Evolutionary conservation across 2,797 vertebrate genomes (phyloP).

Genomic region (Scomberomorus guttatus): DNA sequence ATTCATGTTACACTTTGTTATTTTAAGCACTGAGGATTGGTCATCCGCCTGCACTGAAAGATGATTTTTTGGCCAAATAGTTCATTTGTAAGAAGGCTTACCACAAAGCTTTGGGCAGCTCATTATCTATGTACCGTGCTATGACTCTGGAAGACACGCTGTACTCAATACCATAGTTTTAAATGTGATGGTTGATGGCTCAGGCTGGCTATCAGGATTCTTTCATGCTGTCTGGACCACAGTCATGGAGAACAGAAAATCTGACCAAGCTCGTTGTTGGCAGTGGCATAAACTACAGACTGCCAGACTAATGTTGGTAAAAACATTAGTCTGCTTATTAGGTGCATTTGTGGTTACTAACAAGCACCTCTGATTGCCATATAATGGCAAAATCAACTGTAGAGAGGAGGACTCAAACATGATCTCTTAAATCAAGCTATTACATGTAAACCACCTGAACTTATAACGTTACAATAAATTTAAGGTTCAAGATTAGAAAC

Average conservation of each 20-base stretch:
- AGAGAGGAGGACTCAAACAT: slow-evolving; percentile 1
- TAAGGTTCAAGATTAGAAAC: not conserved
- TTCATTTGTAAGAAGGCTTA: slow-evolving; percentile 7
- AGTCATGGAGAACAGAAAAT: slow-evolving; percentile 25
- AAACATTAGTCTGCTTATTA: slow-evolving; percentile 34
- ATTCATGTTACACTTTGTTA: not conserved
- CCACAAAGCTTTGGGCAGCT: not conserved
- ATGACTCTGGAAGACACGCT: slow-evolving; percentile 18
- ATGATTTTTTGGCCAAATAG: slow-evolving; percentile 17
- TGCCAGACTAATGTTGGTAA: slow-evolving; percentile 28
- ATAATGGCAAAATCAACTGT: slow-evolving; percentile 23
- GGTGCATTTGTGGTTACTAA: slow-evolving; percentile 46
- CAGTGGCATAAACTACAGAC: not conserved
- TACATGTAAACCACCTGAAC: not conserved
- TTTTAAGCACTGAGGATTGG: slow-evolving; percentile 9
- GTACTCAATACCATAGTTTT: slow-evolving; percentile 26
- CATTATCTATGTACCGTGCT: slow-evolving; percentile 13
- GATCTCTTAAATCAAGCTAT: not conserved
- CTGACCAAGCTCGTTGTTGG: slow-evolving; percentile 32
- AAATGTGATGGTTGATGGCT: slow-evolving; percentile 69
- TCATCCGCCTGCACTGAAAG: slow-evolving; percentile 12
- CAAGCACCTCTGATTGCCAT: slow-evolving; percentile 22
- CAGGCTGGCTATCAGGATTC: slow-evolving; percentile 50
- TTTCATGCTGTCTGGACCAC: slow-evolving; percentile 58
- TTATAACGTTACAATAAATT: not conserved